phyloP scores from a whole-genome alignment of 2,888 invertebrate genomes.

The Drosophila kambysellisi region DNA sequence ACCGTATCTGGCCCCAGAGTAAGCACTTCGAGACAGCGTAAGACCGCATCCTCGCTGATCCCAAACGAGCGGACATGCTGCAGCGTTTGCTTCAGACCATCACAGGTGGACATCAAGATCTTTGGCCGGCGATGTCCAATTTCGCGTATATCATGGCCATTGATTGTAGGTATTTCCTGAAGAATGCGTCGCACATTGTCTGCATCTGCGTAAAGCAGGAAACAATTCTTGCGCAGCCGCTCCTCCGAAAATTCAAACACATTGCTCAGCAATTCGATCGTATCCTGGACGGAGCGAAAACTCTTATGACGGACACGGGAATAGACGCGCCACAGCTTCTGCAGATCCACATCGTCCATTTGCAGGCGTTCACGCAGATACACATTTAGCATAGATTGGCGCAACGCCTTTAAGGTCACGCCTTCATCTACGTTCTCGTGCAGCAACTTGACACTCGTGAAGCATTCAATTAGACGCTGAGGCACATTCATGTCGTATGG shows the following conservation, averaged over 20 bases:
- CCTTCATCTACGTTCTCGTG: slow-evolving; percentile 58
- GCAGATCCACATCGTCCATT: slow-evolving; percentile 81
- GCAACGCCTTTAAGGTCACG: slow-evolving; percentile 76
- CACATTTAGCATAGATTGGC: slow-evolving; percentile 76
- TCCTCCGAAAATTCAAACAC: slow-evolving; percentile 87
- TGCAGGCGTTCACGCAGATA: slow-evolving; percentile 85
- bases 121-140: slow-evolving; percentile 87
- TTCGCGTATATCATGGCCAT: slow-evolving; percentile 87
- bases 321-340: slow-evolving; percentile 83
- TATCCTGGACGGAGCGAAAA: slow-evolving; percentile 86
- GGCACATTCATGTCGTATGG: slow-evolving; percentile 83
- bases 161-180: slow-evolving; percentile 86
- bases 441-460: slow-evolving; percentile 64
- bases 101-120: slow-evolving; percentile 87
- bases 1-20: slow-evolving; percentile 87
- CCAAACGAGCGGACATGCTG: slow-evolving; percentile 87
- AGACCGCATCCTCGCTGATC: slow-evolving; percentile 87
- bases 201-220: slow-evolving; percentile 87
- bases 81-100: slow-evolving; percentile 86
- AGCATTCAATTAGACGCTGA: slow-evolving; percentile 78
- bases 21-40: slow-evolving; percentile 87
- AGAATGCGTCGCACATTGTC: slow-evolving; percentile 87
- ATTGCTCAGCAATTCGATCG: slow-evolving; percentile 86
- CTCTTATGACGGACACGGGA: slow-evolving; percentile 85
- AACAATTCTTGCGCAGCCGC: slow-evolving; percentile 87